Base-by-base conservation (phyloP, 1,140 invertebrate species). In the Drusus annulatus region DNA sequence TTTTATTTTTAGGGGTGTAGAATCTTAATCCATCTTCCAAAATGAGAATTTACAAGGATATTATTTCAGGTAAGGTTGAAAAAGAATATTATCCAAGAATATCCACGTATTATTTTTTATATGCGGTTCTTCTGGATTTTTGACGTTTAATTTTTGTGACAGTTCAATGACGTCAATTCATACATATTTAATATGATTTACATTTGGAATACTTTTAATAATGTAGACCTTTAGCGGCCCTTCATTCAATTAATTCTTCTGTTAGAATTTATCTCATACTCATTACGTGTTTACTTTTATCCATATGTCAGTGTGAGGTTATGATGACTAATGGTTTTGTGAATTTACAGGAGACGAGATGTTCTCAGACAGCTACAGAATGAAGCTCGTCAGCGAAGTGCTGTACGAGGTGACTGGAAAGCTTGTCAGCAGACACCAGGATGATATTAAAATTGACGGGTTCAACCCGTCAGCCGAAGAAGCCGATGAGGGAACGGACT, bases 341-440 rank as follows among this genome's bases (percentile, higher is more conserved):
- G 86, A 76, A 68, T 85, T 92, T 91, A 87, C 90, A 96, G 97
- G 96, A 85, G 98, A 99, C 89, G 98, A 99, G 91, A 97, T 99
- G 94, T 98, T 98, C 91, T 97, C 97, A 51, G 98, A 99, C 90
- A 95, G 96, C n/a, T 98, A 97, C 88, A 98, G 96, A 91, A 94
- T 98, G 79, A 97, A 98, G 87, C 89, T 98, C 65, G 91, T 99
- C 15, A 97, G 98, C 87, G 95, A 98, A 87, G 96, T 98, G 28
- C 86, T 99, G 52, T 99, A 98, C 85, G 98, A 99, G 93, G 97
- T 99, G 36, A 95, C 96, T 87, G 97, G 97, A 84, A 97, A 93
- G 93, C 88, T 96, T 56, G 91, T 97, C 36, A 91, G 90, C 54
- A 93, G 97, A 84, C 92, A 92, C 84, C 88, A 93, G 63, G 97